Base-by-base conservation (phyloP, 2,888 invertebrate genomes). In the Trisateles emortualis region DNA sequence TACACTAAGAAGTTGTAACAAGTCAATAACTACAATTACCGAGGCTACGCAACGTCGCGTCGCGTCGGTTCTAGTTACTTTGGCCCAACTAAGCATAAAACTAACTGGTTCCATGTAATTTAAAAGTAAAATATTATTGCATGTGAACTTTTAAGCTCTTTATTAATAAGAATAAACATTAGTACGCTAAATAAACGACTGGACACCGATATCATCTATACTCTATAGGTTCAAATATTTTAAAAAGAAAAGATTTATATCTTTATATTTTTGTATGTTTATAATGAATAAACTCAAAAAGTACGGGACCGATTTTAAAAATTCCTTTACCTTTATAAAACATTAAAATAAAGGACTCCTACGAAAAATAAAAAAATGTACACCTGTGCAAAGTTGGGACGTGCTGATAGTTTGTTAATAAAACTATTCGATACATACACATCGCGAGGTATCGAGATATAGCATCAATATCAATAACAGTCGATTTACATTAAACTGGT, bases 401-500 rank as follows among this genome's bases (percentile, higher is more conserved):
- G 9, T 26, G n/a, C n/a, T n/a, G n/a, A n/a, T n/a, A n/a, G n/a
- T n/a, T n/a, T n/a, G n/a, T 26, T 3, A 6, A 26, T 22, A 2
- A 22, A 19, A 58, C 39, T 46, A 45, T 47, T 63, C 46, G 51
- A 54, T 63, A 51, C 44, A 59, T 67, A 68, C 63, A 64, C 59
- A 46, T 53, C 38, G 26, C 58, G 33, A 38, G 53, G 58, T 58
- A 67, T 67, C 68, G 50, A 62, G 46, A 64, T 52, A 24, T 40
- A 11, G 44, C 26, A 47, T 35, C 5, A 52, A 62, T 64, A 58
- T 35, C 5, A 52, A 62, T 64, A 58, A 62, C 47, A 64, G 52
- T 43, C 48, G 39, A 52, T 63, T 63, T 64, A 44, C 40, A 47
- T 63, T 48, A 52, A 63, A 64, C 64, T 19, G 52, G 68, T 67